Evolutionary conservation across 2,113 vertebrate species (phyloP), one percentile per base, ranked within the genome.

Genomic region (Cynocephalus volans): DNA sequence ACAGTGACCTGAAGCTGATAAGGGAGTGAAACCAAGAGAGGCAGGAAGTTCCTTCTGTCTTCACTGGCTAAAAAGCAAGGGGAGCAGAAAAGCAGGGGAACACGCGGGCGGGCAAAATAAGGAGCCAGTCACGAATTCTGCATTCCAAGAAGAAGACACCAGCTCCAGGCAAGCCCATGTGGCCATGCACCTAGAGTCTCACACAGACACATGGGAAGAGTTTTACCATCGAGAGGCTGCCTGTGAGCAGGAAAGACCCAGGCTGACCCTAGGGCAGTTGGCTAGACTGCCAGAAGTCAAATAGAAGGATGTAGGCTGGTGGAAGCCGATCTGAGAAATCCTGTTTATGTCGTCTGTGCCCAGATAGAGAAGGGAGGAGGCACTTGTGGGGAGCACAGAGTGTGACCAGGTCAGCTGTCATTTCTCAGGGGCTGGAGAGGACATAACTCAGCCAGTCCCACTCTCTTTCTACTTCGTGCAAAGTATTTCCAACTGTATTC

Each of bases 321-420:
- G 77, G 86, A 65, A 88, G 23, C 67, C 75, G 56, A 89, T 58
- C 73, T 90, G 72, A 77, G 69, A 45, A 85, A 76, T 84, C 31
- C 52, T 80, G 31, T 87, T 54, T 41, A 14, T 67, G 24, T 14
- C 52, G 33, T 81, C 52, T 14, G 1, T 36, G 48, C 58, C 52
- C 79, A 91, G 31, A 92, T 15, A 41, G 41, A 41, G 41, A 24
- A 82, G n/a, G 28, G 45, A 91, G 64, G 69, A 72, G n/a, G 48
- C 21, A 21, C 3, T 26, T 9, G 75, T 69, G 62, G 48, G 92
- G 87, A 84, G 85, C 67, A 69, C 11, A 64, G 67, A 33, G 31
- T 17, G 56, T 26, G 79, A 17, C 6, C 0, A 0, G 79, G 50
- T 96, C 85, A 79, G 50, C 72, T 69, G 26, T 54, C 33, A 81